Conservation (phyloP, 2,797 vertebrate genomes). For the Pipistrellus nathusii region DNA sequence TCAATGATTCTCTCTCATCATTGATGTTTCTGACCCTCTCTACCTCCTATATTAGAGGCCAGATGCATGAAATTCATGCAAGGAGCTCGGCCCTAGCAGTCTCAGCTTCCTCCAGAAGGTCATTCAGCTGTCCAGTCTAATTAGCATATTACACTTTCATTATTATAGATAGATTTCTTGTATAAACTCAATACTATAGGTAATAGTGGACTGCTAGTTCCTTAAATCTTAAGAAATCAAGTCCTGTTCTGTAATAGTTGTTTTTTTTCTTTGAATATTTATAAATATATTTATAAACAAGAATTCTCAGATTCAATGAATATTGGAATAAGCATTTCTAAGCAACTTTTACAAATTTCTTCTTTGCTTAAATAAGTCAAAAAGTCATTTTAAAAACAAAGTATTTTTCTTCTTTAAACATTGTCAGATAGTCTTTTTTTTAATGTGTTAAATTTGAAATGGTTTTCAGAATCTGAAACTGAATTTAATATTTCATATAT, state of each 20-base stretch:
- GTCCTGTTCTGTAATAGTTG: neutral
- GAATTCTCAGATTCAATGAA: neutral
- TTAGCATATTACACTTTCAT: neutral
- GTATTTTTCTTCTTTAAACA: constrained; percentile 47
- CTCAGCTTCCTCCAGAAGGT: too few species aligned
- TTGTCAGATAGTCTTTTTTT: constrained; percentile 19
- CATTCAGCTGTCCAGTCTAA: too few species aligned
- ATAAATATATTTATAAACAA: neutral
- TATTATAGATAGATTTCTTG: too few species aligned
- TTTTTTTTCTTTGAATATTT: neutral
- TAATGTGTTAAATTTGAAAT: constrained; percentile 48
- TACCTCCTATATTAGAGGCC: too few species aligned
- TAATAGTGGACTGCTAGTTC: neutral
- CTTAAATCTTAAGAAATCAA: neutral
- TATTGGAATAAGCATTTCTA: neutral
- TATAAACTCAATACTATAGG: neutral
- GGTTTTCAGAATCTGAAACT: constrained; percentile 51
- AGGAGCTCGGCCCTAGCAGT: too few species aligned
- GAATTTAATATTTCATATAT: constrained; percentile 60
- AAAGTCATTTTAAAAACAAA: constrained; percentile 50
- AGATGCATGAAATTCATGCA: too few species aligned
- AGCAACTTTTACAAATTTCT: constrained; percentile 44
- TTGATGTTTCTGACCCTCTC: too few species aligned
- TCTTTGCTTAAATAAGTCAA: neutral
- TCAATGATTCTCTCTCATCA: too few species aligned